Base-by-base conservation (phyloP, 1,140 invertebrate species). In the Rhagoletis pomonella region DNA sequence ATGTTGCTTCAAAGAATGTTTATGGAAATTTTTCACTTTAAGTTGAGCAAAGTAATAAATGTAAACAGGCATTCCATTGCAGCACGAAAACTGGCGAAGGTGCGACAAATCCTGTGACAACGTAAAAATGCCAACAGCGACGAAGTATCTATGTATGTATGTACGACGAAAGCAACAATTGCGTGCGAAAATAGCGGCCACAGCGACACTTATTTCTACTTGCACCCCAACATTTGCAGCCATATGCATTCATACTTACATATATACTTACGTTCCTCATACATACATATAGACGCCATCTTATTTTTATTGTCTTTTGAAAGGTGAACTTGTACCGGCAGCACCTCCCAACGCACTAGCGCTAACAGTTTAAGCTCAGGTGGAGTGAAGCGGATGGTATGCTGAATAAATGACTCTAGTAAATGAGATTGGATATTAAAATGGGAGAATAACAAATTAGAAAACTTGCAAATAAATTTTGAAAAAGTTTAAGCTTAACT, bases 11-110 rank as follows among this genome's bases (percentile, higher is more conserved):
- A 91, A 91, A 91, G 91, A 91, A 91, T 91, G 91, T 91, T 91
- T 91, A 91, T 91, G 91, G 91, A 91, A 91, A 91, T 91, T 91
- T 91, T 91, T 91, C 91, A 91, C 91, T 91, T 91, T 92, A 91
- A 91, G 90, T 91, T 91, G 90, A 90, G 90, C 91, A 91, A 91
- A 91, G 91, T 91, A 91, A 91, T 91, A 91, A 91, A 91, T 91
- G 91, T 91, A 91, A 91, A 91, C 91, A 91, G 91, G 91, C 91
- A 91, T 91, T 91, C 91, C 73, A 81, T 81, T 81, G 73, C 47
- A 55, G 73, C n/a, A 42, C 73, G 47, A 67, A 55, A 29, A 81
- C 17, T 81, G 91, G 91, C 90, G 90, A 91, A 91, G 91, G 91
- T 91, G 91, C 91, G 91, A 91, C 91, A 86, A 86, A 91, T 91